phyloP scores from a whole-genome alignment of 2,888 invertebrate species.

The Sceliomorpha sp. region DNA sequence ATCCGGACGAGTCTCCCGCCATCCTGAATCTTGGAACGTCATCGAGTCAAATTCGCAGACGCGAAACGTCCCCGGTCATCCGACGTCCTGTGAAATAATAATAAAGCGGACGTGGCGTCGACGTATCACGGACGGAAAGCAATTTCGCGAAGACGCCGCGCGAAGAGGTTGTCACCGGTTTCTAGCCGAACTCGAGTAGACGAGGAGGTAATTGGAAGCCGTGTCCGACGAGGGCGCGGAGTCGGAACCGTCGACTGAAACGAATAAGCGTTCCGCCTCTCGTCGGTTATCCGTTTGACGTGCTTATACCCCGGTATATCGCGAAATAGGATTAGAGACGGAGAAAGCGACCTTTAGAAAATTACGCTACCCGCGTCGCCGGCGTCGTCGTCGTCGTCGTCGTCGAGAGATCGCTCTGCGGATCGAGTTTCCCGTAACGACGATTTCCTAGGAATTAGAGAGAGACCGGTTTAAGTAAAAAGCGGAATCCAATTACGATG shows the following conservation, averaged over 20 bases:
- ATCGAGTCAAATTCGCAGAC: slow-evolving; percentile 14
- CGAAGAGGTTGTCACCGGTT: slow-evolving; percentile 17
- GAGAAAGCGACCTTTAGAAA: slow-evolving; percentile 7
- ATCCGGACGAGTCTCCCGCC: no score
- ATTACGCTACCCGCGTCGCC: no score
- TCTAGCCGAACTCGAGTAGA: slow-evolving; percentile 27
- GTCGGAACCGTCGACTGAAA: slow-evolving; percentile 9
- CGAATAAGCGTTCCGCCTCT: slow-evolving; percentile 13
- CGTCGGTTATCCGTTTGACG: slow-evolving; percentile 17
- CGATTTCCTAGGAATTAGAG: slow-evolving; percentile 8
- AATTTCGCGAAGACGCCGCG: slow-evolving; percentile 38
- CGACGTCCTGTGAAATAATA: slow-evolving; percentile 39
- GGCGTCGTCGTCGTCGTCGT: neutral
- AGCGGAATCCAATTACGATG: neutral
- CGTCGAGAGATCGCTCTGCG: neutral
- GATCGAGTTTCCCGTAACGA: slow-evolving; percentile 12
- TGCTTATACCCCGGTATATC: slow-evolving; percentile 20
- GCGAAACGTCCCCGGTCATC: slow-evolving; percentile 24
- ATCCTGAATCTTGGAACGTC: no score
- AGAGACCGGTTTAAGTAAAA: neutral
- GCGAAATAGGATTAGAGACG: slow-evolving; percentile 17
- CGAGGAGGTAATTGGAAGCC: slow-evolving; percentile 42
- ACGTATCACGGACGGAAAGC: slow-evolving; percentile 37
- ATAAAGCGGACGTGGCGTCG: slow-evolving; percentile 24
- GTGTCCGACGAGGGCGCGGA: slow-evolving; percentile 11